These are phyloP conservation scores for Talpa occidentalis DNA, from an alignment of 2,113 vertebrate species.

Conservation along the genomic window DNA sequence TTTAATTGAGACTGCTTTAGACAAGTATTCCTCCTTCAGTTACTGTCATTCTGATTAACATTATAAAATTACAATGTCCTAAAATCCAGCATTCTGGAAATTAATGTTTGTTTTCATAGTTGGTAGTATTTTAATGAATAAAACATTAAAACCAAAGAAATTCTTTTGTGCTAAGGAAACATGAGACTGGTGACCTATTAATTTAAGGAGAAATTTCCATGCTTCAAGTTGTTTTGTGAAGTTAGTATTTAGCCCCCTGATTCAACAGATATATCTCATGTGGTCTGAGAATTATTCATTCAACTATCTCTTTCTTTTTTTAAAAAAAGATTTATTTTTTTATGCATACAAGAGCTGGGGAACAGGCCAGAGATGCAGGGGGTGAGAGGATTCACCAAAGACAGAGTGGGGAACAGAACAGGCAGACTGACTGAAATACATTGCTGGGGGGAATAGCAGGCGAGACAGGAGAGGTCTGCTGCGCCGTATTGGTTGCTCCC, in stretches of 20 bases:
- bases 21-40: neutral
- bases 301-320: neutral
- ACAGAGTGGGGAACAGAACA: no score
- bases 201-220: neutral
- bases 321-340: no score
- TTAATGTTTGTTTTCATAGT: neutral
- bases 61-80: neutral
- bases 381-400: no score
- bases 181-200: neutral
- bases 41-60: neutral
- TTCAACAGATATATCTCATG: neutral
- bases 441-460: no score
- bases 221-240: neutral
- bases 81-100: conserved; percentile 16
- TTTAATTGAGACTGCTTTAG: conserved; percentile 10
- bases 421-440: no score
- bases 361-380: no score
- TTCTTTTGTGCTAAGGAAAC: neutral
- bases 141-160: neutral
- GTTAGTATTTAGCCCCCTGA: neutral
- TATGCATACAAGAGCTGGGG: no score
- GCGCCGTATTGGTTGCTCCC: no score
- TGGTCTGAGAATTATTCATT: neutral
- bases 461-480: no score
- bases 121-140: neutral